Conservation (phyloP, 2,113 vertebrate genomes). For the Trematocara stigmaticum region DNA sequence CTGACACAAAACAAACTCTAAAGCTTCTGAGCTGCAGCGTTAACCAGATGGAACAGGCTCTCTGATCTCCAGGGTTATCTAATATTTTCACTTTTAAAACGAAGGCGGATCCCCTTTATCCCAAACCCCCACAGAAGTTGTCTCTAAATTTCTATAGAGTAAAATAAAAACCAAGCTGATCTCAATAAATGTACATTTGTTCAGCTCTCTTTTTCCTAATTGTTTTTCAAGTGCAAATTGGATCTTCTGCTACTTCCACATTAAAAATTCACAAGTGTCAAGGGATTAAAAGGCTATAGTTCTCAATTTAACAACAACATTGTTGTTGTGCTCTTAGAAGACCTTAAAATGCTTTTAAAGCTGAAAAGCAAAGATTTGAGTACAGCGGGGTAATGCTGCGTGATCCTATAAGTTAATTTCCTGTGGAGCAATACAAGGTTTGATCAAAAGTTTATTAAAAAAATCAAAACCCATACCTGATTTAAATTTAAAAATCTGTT, state of each 20-base stretch:
- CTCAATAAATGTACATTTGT: constrained; percentile 24
- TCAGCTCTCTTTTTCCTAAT: constrained; percentile 8
- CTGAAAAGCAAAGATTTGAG: constrained; percentile 3
- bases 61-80: neutral
- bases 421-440: neutral
- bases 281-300: constrained; percentile 12
- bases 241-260: neutral
- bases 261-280: constrained; percentile 24
- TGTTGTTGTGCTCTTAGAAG: constrained; percentile 2
- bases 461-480: neutral
- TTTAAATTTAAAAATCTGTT: neutral
- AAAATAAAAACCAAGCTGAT: constrained; percentile 17
- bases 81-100: constrained; percentile 3
- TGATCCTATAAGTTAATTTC: neutral
- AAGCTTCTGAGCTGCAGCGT: neutral
- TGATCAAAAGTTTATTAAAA: neutral
- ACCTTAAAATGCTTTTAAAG: neutral
- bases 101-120: neutral
- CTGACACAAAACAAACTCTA: constrained; percentile 15
- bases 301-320: constrained; percentile 1
- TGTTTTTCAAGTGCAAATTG: constrained; percentile 29
- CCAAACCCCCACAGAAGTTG: neutral
- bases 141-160: neutral
- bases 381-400: neutral
- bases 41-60: neutral